Percentiles rank a stretch among this genome's conserved stretches.
These are phyloP conservation scores for Tetraneura akinire DNA, from an alignment of 1,140 invertebrate species.

Conservation along the genomic window DNA sequence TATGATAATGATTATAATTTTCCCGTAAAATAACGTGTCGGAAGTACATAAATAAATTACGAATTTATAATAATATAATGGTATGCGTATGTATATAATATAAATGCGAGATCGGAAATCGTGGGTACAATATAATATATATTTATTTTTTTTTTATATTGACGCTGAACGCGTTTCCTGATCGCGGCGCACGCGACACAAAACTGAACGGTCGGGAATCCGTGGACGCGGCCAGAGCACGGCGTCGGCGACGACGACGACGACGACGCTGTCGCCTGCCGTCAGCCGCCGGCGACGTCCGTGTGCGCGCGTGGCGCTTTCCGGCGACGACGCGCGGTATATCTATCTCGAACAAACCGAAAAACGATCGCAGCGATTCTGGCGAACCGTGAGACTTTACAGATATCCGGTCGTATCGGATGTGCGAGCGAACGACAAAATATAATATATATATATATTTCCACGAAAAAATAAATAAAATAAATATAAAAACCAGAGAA, in stretches of 20 bases:
- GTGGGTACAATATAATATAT: too few species aligned
- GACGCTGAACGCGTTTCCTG: background rate
- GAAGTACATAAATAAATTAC: too few species aligned
- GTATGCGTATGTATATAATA: too few species aligned
- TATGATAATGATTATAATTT: too few species aligned
- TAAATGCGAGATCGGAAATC: too few species aligned
- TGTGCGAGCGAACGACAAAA: background rate
- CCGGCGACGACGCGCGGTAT: background rate
- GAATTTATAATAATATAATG: too few species aligned
- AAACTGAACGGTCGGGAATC: conserved; percentile 6
- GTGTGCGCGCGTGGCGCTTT: background rate
- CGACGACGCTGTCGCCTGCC: background rate
- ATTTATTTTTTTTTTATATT: too few species aligned
- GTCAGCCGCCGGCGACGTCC: background rate
- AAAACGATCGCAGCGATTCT: conserved; percentile 41
- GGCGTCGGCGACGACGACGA: background rate
- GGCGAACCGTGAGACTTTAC: conserved; percentile 17
- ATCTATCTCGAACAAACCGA: conserved; percentile 17
- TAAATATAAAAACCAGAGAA: background rate
- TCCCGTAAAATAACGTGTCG: too few species aligned
- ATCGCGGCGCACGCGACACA: conserved; percentile 32
- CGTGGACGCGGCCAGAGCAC: background rate
- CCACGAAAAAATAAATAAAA: background rate
- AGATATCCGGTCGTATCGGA: conserved; percentile 15
- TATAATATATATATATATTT: background rate